Conservation (phyloP, 1,140 invertebrate species). For the Plodia interpunctella region DNA sequence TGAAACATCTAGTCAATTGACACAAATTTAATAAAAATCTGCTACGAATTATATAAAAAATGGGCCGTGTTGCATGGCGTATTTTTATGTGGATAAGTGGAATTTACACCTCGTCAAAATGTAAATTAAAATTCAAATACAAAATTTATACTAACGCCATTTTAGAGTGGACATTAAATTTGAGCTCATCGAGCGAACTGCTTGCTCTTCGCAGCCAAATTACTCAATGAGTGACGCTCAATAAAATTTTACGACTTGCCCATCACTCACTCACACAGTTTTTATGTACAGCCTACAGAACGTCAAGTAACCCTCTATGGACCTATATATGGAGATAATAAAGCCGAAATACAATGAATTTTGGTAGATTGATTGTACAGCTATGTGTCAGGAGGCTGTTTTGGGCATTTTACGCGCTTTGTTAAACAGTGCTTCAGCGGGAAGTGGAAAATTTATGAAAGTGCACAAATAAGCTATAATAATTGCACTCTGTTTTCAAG, state of each 20-base stretch:
- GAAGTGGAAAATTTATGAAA: background rate
- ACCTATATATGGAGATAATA: too few relatives aligned
- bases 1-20: too few relatives aligned
- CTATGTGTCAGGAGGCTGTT: background rate
- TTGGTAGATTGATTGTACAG: background rate
- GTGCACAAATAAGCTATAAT: background rate
- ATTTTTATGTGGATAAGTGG: too few relatives aligned
- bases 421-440: conserved; percentile 1
- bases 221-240: background rate
- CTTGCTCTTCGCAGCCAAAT: background rate
- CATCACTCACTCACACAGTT: background rate
- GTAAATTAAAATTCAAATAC: too few relatives aligned
- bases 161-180: background rate
- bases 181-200: background rate
- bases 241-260: background rate
- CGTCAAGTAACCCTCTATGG: too few relatives aligned
- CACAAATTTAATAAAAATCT: too few relatives aligned
- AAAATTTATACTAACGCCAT: too few relatives aligned
- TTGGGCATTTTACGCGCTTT: background rate
- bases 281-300: background rate
- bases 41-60: background rate
- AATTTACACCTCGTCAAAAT: too few relatives aligned
- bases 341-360: too few relatives aligned
- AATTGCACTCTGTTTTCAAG: background rate
- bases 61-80: background rate